A percentile compares a stretch with the other conserved stretches of the same genome.
These are phyloP conservation scores for Machaerirhynchus nigripectus DNA, from an alignment of 2,113 vertebrate genomes.

Conservation along the genomic window DNA sequence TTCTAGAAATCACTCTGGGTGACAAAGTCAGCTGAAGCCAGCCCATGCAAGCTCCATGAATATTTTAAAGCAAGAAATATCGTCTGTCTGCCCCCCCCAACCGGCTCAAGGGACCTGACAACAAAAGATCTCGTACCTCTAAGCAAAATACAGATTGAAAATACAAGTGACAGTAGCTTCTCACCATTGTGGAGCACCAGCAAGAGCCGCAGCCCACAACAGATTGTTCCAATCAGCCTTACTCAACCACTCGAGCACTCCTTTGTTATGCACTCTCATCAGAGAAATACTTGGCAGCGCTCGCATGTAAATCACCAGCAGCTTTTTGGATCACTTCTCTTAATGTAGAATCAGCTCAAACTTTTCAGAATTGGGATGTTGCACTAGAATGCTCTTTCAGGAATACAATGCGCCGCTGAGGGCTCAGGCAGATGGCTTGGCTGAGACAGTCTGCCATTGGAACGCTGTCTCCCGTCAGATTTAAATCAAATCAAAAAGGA, in stretches of 20 bases:
- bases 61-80: background rate
- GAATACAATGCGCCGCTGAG: background rate
- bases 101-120: background rate
- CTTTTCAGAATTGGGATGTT: slow-evolving; percentile 6
- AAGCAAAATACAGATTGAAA: background rate
- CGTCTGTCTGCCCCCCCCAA: background rate
- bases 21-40: background rate
- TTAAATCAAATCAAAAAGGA: background rate
- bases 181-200: background rate
- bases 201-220: background rate
- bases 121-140: background rate
- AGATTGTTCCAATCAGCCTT: slow-evolving; percentile 44
- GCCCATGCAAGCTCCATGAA: background rate
- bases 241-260: background rate
- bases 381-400: background rate
- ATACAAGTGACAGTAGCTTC: slow-evolving; percentile 12
- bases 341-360: background rate
- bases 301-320: slow-evolving; percentile 32
- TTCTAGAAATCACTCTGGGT: background rate
- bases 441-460: background rate
- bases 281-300: slow-evolving; percentile 27
- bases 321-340: slow-evolving; percentile 39
- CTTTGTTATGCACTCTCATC: slow-evolving; percentile 39
- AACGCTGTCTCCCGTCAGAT: background rate
- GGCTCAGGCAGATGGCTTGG: slow-evolving; percentile 40